phyloP scores from a whole-genome alignment of 2,797 vertebrate species.

The Cottoperca gobio region DNA sequence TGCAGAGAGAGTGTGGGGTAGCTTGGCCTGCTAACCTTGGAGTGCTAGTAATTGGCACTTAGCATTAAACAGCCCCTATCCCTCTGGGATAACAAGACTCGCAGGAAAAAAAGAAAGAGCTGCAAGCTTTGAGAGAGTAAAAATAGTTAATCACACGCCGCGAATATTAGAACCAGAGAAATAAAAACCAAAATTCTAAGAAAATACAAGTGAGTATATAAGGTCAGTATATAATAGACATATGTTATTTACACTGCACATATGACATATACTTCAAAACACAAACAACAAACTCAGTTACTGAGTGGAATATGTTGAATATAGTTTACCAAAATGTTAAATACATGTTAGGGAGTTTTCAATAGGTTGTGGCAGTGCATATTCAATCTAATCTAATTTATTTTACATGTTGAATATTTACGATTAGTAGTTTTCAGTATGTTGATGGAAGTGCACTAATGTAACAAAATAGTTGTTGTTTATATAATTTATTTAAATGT shows the following conservation, averaged over 20 bases:
- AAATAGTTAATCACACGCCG: slow-evolving; percentile 28
- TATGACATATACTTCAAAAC: background rate
- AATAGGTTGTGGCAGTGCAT: too few relatives aligned
- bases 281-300: too few relatives aligned
- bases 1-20: slow-evolving; percentile 72
- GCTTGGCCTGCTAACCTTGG: slow-evolving; percentile 77
- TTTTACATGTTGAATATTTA: too few relatives aligned
- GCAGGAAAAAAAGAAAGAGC: slow-evolving; percentile 32
- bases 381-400: too few relatives aligned
- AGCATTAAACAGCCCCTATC: slow-evolving; percentile 74
- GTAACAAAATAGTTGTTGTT: too few relatives aligned
- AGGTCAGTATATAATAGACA: background rate
- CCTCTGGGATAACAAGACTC: slow-evolving; percentile 65
- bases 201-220: slow-evolving; percentile 9
- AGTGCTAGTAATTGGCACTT: slow-evolving; percentile 83
- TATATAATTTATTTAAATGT: too few relatives aligned
- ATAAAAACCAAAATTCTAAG: slow-evolving; percentile 25
- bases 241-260: background rate
- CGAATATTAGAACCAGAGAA: slow-evolving; percentile 26
- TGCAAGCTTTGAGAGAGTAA: slow-evolving; percentile 33
- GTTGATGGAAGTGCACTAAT: too few relatives aligned
- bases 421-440: too few relatives aligned
- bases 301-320: too few relatives aligned
- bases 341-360: too few relatives aligned
- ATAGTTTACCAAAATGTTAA: too few relatives aligned